These are phyloP conservation scores for Drosophila parabipectinata DNA, from an alignment of 1,140 invertebrate species.

Conservation along the genomic window DNA sequence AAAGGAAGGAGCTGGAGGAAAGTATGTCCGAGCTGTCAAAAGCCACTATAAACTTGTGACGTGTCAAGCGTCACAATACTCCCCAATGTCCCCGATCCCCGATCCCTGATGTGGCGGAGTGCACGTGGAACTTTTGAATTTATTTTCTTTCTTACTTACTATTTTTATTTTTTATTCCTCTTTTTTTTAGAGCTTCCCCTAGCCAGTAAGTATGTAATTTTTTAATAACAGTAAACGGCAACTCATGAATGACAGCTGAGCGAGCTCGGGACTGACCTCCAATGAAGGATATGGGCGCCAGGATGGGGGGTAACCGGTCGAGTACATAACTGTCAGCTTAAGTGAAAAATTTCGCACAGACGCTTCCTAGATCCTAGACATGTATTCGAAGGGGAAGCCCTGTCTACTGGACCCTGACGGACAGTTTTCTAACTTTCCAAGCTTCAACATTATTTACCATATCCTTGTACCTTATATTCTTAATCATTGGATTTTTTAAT, in stretches of 20 bases:
- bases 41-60: slow-evolving; percentile 84
- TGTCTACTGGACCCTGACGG: slow-evolving; percentile 22
- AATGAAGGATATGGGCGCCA: slow-evolving; percentile 10
- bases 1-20: slow-evolving; percentile 28
- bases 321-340: slow-evolving; percentile 77
- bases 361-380: slow-evolving; percentile 39
- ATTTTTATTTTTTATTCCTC: not conserved
- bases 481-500: slow-evolving; percentile 5
- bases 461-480: not conserved
- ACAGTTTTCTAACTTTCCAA: slow-evolving; percentile 49
- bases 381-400: slow-evolving; percentile 31
- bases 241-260: slow-evolving; percentile 70
- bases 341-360: slow-evolving; percentile 77
- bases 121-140: slow-evolving; percentile 76
- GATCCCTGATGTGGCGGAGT: slow-evolving; percentile 3
- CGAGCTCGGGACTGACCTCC: slow-evolving; percentile 29
- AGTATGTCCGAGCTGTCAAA: slow-evolving; percentile 83
- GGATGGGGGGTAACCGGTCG: slow-evolving; percentile 8
- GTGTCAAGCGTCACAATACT: slow-evolving; percentile 76
- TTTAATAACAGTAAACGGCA: slow-evolving; percentile 79
- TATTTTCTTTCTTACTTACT: slow-evolving; percentile 44
- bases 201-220: slow-evolving; percentile 68
- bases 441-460: slow-evolving; percentile 63
- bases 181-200: slow-evolving; percentile 3
- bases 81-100: slow-evolving; percentile 31